These are phyloP conservation scores for Tridacna crocea DNA, from an alignment of 2,888 invertebrate genomes.

Conservation along the genomic window DNA sequence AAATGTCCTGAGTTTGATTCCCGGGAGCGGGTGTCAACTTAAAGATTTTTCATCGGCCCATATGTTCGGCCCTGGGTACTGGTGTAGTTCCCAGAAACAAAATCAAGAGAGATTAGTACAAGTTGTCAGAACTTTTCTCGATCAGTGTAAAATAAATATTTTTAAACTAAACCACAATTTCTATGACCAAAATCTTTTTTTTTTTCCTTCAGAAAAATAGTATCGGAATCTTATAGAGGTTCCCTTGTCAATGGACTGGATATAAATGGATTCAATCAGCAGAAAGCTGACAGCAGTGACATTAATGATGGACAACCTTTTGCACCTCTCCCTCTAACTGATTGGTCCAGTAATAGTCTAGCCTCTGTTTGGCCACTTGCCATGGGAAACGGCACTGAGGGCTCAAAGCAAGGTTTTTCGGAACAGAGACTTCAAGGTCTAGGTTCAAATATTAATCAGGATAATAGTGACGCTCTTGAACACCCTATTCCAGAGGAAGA, in stretches of 20 bases:
- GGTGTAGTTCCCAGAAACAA: too few relatives aligned
- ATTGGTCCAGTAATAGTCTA: slow-evolving; percentile 44
- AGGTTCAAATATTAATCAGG: background rate
- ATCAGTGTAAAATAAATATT: background rate
- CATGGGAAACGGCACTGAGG: slow-evolving; percentile 12
- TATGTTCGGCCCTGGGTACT: too few relatives aligned
- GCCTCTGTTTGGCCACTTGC: slow-evolving; percentile 50
- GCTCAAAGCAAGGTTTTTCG: background rate
- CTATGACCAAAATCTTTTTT: background rate
- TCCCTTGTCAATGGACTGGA: slow-evolving; percentile 78
- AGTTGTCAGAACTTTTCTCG: too few relatives aligned
- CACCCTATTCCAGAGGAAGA: background rate
- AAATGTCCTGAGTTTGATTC: too few relatives aligned
- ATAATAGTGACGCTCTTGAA: background rate
- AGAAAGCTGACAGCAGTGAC: slow-evolving; percentile 40
- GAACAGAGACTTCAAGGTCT: background rate
- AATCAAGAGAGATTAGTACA: too few relatives aligned
- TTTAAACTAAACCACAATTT: background rate
- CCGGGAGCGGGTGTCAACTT: too few relatives aligned
- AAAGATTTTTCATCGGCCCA: too few relatives aligned
- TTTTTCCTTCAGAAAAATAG: slow-evolving; percentile 74
- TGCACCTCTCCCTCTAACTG: slow-evolving; percentile 36
- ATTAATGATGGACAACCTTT: slow-evolving; percentile 51
- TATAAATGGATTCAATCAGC: slow-evolving; percentile 64
- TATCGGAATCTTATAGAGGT: slow-evolving; percentile 70